Evolutionary conservation across 1,140 invertebrate genomes (phyloP), one percentile per base, ranked within the genome.

Genomic region (Neuroterus valhalla): DNA sequence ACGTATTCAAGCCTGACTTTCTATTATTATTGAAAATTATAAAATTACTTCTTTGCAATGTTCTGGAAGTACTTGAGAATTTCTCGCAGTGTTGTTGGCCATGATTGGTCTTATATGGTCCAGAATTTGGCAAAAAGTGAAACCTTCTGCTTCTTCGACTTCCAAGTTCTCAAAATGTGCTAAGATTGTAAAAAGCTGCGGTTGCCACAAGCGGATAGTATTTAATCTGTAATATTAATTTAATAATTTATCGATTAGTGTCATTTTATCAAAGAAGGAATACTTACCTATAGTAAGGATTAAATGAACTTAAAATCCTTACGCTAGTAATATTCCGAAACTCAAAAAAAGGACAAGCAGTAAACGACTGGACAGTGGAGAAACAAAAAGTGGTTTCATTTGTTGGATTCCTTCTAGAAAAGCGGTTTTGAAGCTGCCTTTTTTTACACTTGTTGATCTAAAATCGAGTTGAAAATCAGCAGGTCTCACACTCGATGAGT

Each of bases 181-280:
- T 66, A 92, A 85, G 2, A 92, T 92, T 44, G 92, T 89, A 66
- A 93, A 93, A 14, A 94, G 88, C 78, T 93, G 92, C 0, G 93
- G 93, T 70, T 93, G 91, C 93, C 93, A 94, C 70, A 82, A 81
- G 6, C 84, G 89, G 81, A 84, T 78, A 80, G 74, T 91, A 86
- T 71, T 92, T 79, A 82, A 88, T 85, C 79, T 92, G 90, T 8
- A 92, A 76, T 48, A 91, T 66, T 5, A 90, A 81, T 19, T 48
- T 4, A 17, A 0, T 48, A 17, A 17, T 19, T 3, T 48, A 48
- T 17, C 5, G 26, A 17, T 52, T 26, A 21, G 11, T 21, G 5
- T 21, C 12, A 52, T 21, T 17, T 11, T 21, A 12, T 1, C 17
- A 52, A 11, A 11, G 23, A 3, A 46, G 12, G n/a, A 46, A 46